Base-by-base conservation (phyloP, 2,888 invertebrate genomes). In the Nephrocerus scutellatus region DNA sequence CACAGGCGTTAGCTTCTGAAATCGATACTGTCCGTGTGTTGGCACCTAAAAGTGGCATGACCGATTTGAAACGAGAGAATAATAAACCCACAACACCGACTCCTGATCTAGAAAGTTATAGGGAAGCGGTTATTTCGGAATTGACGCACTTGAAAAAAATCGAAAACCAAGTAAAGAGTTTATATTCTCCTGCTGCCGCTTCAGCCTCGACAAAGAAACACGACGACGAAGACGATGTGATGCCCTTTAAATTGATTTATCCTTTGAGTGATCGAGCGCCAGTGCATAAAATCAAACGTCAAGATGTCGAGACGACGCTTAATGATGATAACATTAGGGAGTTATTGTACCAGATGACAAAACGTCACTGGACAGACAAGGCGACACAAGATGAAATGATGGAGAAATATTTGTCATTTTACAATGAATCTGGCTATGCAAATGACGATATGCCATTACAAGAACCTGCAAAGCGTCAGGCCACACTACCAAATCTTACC, bases 251-350 rank as follows among this genome's bases (percentile, higher is more conserved):
- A 33, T 21, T 56, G n/a, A 44, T 39, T 4, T 53, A 58, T 34
- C 53, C 57, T 0, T 43, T 60, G 5, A 55, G 52, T 33, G n/a
- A n/a, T n/a, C 56, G 53, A 2, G 58, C 60, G 2, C 63, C 62
- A 1, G 50, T 62, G 1, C 55, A 62, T 30, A 62, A 63, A 39
- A 60, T 59, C 32, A 65, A 63, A 1, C 52, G 56, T 5, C 49
- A 54, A 1, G 62, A 63, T 21, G 58, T 64, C 32, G 64, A 65
- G 39, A 54, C 52, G 3, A 57, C 61, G 0, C 37, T 64, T 6
- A 59, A 55, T 5, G 63, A 62, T 26, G 62, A 64, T 26, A 54
- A 56, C 12, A 59, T 65, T 3, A 56, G 51, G 2, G 57, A 55
- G 10, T 39, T 63, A 39, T 33, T 64, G 9, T 47, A 57, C 18